Conservation (phyloP, 2,888 invertebrate genomes). For the Drosophila gaucha region DNA sequence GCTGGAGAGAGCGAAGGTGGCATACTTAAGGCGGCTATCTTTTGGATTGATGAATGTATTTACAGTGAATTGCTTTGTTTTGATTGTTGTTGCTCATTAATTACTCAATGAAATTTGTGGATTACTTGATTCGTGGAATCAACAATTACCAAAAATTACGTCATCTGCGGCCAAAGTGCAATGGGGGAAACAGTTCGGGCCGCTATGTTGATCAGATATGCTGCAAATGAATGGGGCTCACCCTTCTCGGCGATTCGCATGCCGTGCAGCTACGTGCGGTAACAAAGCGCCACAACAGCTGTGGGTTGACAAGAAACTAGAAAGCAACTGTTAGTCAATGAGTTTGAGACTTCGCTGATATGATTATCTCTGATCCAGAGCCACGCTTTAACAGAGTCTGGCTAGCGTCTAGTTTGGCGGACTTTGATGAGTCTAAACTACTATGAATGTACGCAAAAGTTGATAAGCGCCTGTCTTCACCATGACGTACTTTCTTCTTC, state of each 20-base stretch:
- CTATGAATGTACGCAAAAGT: neutral
- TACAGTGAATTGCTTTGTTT: constrained; percentile 33
- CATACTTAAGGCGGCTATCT: neutral
- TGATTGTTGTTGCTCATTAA: constrained; percentile 8
- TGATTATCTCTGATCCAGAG: neutral
- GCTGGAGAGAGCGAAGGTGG: neutral
- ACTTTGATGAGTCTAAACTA: constrained; percentile 20
- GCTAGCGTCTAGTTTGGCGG: constrained; percentile 42
- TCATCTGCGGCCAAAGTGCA: constrained; percentile 42
- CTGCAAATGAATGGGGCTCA: neutral
- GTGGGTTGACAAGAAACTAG: no score
- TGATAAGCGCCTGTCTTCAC: constrained; percentile 14
- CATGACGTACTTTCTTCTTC: constrained; percentile 18
- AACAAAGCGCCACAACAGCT: constrained; percentile 2
- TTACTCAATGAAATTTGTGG: constrained; percentile 31
- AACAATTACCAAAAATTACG: constrained; percentile 32
- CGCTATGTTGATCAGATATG: constrained; percentile 39
- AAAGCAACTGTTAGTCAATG: neutral
- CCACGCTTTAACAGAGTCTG: constrained; percentile 32
- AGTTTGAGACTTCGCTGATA: neutral
- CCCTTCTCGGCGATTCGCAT: constrained; percentile 30
- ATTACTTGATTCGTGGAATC: constrained; percentile 8
- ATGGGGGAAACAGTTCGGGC: constrained; percentile 33
- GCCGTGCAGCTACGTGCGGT: constrained; percentile 24
- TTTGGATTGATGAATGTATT: neutral